A percentile compares a stretch with the other conserved stretches of the same genome.
Evolutionary conservation across 2,113 vertebrate species (phyloP).

Genomic region (Alectura lathami): DNA sequence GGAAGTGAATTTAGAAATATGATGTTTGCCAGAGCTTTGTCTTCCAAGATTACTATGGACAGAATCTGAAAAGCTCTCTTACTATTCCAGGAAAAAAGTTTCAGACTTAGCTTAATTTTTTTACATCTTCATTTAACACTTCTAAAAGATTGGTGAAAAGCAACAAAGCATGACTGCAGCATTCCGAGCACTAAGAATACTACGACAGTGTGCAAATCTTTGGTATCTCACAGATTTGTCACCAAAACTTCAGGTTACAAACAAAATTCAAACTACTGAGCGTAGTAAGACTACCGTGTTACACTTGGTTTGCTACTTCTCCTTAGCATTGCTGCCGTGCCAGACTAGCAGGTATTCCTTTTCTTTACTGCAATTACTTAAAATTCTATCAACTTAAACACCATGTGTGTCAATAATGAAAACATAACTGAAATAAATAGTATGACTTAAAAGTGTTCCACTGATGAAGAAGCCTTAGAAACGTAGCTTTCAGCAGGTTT

Average conservation of each 20-base stretch:
- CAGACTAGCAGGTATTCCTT: not conserved
- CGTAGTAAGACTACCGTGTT: not conserved
- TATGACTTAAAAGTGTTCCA: not conserved
- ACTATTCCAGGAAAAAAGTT: not conserved
- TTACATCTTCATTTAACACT: not conserved
- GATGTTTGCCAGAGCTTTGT: slow-evolving; percentile 2
- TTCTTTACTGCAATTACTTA: not conserved
- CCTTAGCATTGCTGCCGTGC: not conserved
- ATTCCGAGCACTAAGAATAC: not conserved
- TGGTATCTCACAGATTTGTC: not conserved
- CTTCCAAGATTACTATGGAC: not conserved
- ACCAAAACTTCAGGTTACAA: not conserved
- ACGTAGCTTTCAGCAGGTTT: not conserved
- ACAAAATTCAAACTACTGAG: not conserved
- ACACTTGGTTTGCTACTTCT: not conserved
- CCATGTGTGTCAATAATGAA: not conserved
- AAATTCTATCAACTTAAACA: not conserved
- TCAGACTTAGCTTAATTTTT: not conserved
- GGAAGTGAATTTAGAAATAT: not conserved
- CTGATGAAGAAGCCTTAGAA: not conserved
- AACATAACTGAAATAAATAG: not conserved
- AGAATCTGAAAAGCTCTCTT: not conserved
- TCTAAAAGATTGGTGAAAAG: not conserved
- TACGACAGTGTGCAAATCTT: fast-evolving
- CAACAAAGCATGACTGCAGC: not conserved